Evolutionary conservation across 2,888 invertebrate genomes (phyloP).

Genomic region (Ethmia dodecea): DNA sequence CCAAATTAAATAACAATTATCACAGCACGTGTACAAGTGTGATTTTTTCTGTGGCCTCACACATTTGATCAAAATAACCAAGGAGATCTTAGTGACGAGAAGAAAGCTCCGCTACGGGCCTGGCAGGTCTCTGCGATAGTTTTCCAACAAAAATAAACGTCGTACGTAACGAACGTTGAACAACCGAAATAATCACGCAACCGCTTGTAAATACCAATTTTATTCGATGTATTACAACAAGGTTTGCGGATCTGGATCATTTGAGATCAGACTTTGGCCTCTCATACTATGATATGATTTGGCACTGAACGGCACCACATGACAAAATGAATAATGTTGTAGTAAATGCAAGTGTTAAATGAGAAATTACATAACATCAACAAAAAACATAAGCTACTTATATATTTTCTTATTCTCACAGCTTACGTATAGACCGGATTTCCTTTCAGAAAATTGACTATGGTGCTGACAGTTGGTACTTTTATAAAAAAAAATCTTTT

Average conservation of each 20-base stretch:
- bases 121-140: slow-evolving; percentile 28
- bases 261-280: slow-evolving; percentile 30
- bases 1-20: too few species aligned
- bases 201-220: slow-evolving; percentile 32
- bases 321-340: slow-evolving; percentile 1
- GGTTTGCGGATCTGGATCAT: slow-evolving; percentile 25
- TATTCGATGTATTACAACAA: slow-evolving; percentile 26
- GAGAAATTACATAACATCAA: too few species aligned
- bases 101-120: slow-evolving; percentile 13
- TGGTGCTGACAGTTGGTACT: too few species aligned
- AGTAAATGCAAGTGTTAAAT: neutral
- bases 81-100: slow-evolving; percentile 1
- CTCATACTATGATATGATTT: slow-evolving; percentile 31
- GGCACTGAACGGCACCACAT: neutral
- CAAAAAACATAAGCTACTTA: too few species aligned
- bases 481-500: too few species aligned
- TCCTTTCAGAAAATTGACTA: too few species aligned
- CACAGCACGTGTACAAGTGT: too few species aligned
- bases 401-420: too few species aligned
- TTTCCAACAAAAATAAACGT: slow-evolving; percentile 49
- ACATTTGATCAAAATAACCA: neutral
- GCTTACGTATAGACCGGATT: too few species aligned
- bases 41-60: neutral
- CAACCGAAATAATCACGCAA: slow-evolving; percentile 44
- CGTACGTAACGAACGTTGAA: slow-evolving; percentile 43